These are phyloP conservation scores for Leptocoma aspasia DNA, from an alignment of 2,113 vertebrate genomes.

Conservation along the genomic window DNA sequence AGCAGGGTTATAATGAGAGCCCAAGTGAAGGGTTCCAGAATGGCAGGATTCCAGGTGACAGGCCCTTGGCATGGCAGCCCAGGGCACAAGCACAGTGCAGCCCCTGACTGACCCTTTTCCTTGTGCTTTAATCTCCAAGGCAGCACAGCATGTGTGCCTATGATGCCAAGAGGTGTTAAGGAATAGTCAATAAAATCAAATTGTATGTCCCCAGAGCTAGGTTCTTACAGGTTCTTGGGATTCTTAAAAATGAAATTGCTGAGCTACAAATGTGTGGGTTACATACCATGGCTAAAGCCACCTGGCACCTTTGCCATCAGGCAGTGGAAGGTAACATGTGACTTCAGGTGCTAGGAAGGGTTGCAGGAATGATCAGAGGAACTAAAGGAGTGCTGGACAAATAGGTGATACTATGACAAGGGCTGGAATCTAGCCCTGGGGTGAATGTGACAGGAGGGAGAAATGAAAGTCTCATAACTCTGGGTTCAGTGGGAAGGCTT, in stretches of 20 bases:
- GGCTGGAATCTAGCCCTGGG: neutral
- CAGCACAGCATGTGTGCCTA: accelerated
- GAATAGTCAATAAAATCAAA: neutral
- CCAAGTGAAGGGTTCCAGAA: neutral
- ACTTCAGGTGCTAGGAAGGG: neutral
- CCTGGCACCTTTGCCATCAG: neutral
- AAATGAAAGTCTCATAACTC: neutral
- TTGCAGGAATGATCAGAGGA: neutral
- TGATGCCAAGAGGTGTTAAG: neutral
- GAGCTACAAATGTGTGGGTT: neutral
- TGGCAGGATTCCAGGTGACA: neutral
- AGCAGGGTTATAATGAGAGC: neutral
- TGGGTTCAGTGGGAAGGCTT: neutral
- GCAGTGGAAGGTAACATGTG: neutral
- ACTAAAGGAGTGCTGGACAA: neutral
- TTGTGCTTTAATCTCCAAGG: neutral
- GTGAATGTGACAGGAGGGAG: neutral
- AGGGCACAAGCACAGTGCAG: neutral
- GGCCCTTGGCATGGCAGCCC: neutral
- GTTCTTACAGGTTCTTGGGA: accelerated
- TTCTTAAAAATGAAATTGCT: neutral
- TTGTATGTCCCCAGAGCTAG: neutral
- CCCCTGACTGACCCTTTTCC: neutral
- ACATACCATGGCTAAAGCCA: neutral
- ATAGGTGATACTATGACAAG: neutral